phyloP scores from a whole-genome alignment of 2,797 vertebrate genomes.

The Enteromius treurensis region DNA sequence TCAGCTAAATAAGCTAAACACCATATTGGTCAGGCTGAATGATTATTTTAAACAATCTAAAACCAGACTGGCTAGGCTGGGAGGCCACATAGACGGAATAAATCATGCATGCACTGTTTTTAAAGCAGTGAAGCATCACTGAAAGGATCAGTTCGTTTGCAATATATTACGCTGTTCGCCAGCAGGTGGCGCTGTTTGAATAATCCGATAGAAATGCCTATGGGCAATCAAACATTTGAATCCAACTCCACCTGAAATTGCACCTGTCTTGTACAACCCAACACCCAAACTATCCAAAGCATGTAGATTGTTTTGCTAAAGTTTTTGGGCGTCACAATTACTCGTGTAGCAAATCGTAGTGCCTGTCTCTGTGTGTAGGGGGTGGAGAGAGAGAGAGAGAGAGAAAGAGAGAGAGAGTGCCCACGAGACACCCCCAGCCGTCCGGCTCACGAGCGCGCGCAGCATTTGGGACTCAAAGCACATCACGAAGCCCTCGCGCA shows the following conservation, averaged over 20 bases:
- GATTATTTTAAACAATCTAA: neutral
- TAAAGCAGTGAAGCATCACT: neutral
- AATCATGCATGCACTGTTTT: neutral
- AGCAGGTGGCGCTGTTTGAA: constrained; percentile 25
- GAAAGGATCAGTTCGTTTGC: neutral
- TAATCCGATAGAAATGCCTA: neutral
- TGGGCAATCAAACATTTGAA: constrained; percentile 4
- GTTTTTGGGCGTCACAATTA: neutral
- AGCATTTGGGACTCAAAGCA: constrained; percentile 63
- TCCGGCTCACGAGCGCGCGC: constrained; percentile 64
- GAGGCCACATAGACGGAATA: neutral
- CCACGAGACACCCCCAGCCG: constrained; percentile 45
- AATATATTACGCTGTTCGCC: neutral
- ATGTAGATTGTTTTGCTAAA: neutral
- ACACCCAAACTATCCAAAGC: neutral
- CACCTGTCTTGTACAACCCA: constrained; percentile 32
- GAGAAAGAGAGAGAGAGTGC: neutral
- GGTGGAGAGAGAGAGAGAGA: constrained; percentile 26
- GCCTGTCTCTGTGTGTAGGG: neutral
- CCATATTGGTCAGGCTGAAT: neutral
- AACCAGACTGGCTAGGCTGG: neutral
- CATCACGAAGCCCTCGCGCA: constrained; percentile 57
- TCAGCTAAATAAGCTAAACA: neutral
- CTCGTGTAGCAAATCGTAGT: neutral
- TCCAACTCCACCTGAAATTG: neutral